phyloP scores from a whole-genome alignment of 2,113 vertebrate species.

The Phalacrocorax pelagicus region DNA sequence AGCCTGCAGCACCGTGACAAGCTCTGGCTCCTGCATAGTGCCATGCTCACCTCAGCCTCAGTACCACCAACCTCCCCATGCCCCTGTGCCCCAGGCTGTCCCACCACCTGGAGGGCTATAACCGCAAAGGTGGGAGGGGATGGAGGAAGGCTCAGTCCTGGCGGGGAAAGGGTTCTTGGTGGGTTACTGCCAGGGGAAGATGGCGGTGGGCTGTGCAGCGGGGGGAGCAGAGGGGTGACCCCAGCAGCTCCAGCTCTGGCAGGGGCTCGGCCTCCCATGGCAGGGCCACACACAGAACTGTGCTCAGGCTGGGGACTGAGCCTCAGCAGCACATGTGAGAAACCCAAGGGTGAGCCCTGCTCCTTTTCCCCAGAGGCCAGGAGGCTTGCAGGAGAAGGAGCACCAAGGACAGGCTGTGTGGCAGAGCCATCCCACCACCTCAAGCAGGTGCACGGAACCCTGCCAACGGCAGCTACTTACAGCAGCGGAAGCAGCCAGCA shows the following conservation, averaged over 20 bases:
- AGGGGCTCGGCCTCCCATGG: not conserved
- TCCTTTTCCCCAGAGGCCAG: not conserved
- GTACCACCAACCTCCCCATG: not conserved
- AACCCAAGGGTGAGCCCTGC: not conserved
- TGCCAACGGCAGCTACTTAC: slow-evolving; percentile 24
- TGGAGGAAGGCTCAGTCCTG: not conserved
- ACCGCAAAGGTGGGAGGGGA: not conserved
- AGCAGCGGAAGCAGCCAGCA: slow-evolving; percentile 3
- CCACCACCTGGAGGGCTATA: not conserved
- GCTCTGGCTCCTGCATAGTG: not conserved
- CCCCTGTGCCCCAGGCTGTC: not conserved
- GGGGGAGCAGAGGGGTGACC: not conserved
- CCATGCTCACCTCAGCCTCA: not conserved
- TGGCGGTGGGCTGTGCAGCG: not conserved
- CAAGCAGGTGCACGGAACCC: not conserved
- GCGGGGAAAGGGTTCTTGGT: not conserved
- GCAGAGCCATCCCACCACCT: not conserved
- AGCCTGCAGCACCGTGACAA: not conserved
- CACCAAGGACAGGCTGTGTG: not conserved
- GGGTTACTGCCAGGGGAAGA: not conserved
- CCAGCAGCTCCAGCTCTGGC: not conserved
- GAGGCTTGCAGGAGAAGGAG: not conserved
- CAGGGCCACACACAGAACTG: not conserved
- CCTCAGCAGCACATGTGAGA: fast-evolving
- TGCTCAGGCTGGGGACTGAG: not conserved